Evolutionary conservation across 2,797 vertebrate species (phyloP).

Genomic region (Sparidentex hasta): DNA sequence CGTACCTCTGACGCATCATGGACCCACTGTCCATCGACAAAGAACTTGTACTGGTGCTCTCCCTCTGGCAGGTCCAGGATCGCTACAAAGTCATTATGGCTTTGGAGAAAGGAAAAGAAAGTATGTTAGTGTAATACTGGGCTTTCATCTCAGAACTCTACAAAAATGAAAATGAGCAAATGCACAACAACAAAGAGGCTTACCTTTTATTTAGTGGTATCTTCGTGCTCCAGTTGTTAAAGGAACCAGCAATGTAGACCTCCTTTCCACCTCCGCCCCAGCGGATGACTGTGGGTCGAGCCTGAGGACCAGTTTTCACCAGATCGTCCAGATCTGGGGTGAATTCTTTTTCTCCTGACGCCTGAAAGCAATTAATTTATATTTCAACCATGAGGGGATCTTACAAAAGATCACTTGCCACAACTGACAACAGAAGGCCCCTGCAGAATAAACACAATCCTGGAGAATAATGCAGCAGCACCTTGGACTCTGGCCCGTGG

Average conservation of each 20-base stretch:
- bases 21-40: constrained; percentile 98
- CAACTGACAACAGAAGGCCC: neutral
- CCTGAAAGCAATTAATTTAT: constrained; percentile 59
- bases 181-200: neutral
- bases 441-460: neutral
- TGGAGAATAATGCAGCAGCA: constrained; percentile 52
- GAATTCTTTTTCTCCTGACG: constrained; percentile 90
- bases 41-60: constrained; percentile 99
- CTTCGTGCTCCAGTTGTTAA: constrained; percentile 96
- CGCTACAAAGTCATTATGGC: constrained; percentile 98
- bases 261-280: constrained; percentile 97
- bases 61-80: constrained; percentile 97
- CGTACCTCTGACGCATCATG: constrained; percentile 95
- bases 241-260: constrained; percentile 96
- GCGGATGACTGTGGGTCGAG: constrained; percentile 96
- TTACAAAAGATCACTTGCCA: neutral
- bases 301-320: constrained; percentile 90
- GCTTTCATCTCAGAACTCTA: neutral
- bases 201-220: constrained; percentile 99
- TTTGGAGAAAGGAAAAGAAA: constrained; percentile 68
- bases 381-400: neutral
- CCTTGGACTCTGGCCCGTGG: constrained; percentile 91
- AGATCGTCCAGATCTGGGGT: constrained; percentile 92
- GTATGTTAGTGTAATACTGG: neutral
- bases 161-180: neutral